Evolutionary conservation across 2,797 vertebrate genomes (phyloP).

Genomic region (Platyrinchus mystaceus): DNA sequence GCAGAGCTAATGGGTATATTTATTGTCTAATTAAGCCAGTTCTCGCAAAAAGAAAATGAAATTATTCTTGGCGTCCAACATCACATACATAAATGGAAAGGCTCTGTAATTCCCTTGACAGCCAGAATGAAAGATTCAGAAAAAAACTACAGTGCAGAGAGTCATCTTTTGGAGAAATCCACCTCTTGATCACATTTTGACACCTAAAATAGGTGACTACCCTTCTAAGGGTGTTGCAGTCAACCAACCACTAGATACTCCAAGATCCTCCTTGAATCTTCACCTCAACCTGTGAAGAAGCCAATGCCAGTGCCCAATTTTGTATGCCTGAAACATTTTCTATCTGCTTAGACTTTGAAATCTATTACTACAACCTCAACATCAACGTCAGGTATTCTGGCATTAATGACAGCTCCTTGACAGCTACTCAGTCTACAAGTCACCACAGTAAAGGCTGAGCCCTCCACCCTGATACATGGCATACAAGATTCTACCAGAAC

Average conservation of each 20-base stretch:
- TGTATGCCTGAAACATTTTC: not conserved
- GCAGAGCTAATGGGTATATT: not conserved
- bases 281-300: not conserved
- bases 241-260: not conserved
- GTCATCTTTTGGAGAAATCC: not conserved
- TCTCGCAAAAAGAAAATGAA: not conserved
- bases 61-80: not conserved
- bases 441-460: not conserved
- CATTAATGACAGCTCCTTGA: not conserved
- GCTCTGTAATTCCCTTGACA: not conserved
- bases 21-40: not conserved
- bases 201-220: not conserved
- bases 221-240: not conserved
- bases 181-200: not conserved
- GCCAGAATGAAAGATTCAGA: not conserved
- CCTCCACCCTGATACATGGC: not conserved
- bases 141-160: not conserved
- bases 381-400: not conserved
- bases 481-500: not conserved
- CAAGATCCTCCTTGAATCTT: not conserved
- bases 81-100: not conserved
- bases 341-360: not conserved
- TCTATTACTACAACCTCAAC: not conserved
- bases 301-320: not conserved
- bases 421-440: not conserved